These are phyloP conservation scores for Oligia latruncula DNA, from an alignment of 2,888 invertebrate genomes.

Conservation along the genomic window DNA sequence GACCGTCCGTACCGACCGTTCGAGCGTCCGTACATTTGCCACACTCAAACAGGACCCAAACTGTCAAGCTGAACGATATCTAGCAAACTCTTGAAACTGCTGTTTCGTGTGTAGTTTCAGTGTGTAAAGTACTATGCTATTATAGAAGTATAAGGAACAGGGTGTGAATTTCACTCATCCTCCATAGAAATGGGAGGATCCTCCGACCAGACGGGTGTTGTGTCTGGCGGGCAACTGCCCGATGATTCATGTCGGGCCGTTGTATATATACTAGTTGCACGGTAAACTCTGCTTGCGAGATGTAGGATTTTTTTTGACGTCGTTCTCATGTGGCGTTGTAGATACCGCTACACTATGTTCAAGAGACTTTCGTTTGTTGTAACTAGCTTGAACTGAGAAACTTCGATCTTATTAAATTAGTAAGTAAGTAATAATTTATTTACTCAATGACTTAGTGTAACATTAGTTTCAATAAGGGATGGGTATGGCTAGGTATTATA, in stretches of 20 bases:
- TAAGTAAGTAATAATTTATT: not conserved
- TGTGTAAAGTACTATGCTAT: conserved; percentile 10
- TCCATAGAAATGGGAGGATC: too few relatives aligned
- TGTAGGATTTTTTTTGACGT: too few relatives aligned
- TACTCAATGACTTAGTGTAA: not conserved
- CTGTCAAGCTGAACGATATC: not conserved
- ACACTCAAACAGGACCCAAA: not conserved
- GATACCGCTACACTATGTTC: not conserved
- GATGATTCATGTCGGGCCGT: too few relatives aligned
- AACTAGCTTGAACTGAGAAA: conserved; percentile 4
- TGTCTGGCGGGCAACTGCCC: too few relatives aligned
- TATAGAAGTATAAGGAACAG: too few relatives aligned
- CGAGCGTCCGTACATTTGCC: conserved; percentile 13
- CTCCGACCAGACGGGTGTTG: too few relatives aligned
- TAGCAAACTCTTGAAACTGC: not conserved
- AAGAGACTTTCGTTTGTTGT: not conserved
- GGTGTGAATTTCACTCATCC: too few relatives aligned
- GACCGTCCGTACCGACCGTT: not conserved
- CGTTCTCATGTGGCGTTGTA: too few relatives aligned
- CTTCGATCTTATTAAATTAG: not conserved
- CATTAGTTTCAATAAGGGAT: too few relatives aligned
- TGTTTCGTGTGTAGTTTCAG: not conserved
- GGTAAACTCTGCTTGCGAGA: too few relatives aligned
- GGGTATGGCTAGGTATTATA: too few relatives aligned
- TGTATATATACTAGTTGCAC: too few relatives aligned